Conservation (phyloP, 2,888 invertebrate genomes). For the Ephialtes manifestator region DNA sequence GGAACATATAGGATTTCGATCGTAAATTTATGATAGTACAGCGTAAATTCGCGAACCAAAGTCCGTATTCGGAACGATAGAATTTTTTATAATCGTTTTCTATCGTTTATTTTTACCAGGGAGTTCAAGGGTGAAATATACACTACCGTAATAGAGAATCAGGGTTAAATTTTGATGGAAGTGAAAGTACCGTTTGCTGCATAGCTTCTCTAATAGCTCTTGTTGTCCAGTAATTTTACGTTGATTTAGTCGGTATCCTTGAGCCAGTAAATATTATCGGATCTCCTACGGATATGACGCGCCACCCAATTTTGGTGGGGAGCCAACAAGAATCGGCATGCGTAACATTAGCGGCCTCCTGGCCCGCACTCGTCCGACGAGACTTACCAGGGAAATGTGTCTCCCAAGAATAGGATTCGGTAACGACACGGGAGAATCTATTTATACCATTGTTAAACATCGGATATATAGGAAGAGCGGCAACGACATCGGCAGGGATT, state of each 20-base stretch:
- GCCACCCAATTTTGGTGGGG: slow-evolving; percentile 65
- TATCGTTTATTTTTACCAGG: too few relatives aligned
- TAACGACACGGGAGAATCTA: slow-evolving; percentile 78
- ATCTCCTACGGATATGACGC: slow-evolving; percentile 58
- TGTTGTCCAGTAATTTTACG: neutral
- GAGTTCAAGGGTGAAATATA: too few relatives aligned
- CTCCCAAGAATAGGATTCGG: slow-evolving; percentile 80
- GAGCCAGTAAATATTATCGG: slow-evolving; percentile 55
- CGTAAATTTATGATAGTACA: too few relatives aligned
- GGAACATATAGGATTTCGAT: too few relatives aligned
- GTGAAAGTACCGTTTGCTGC: neutral
- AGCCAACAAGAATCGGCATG: slow-evolving; percentile 64
- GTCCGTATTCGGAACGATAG: too few relatives aligned
- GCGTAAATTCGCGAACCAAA: too few relatives aligned
- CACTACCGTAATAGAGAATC: neutral
- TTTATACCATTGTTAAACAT: slow-evolving; percentile 74
- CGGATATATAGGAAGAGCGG: slow-evolving; percentile 52
- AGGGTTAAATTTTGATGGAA: neutral
- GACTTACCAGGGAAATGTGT: slow-evolving; percentile 74
- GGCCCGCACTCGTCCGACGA: slow-evolving; percentile 53
- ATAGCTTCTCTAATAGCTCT: neutral
- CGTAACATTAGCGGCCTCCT: slow-evolving; percentile 66
- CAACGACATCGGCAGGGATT: slow-evolving; percentile 44
- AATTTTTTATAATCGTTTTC: too few relatives aligned
- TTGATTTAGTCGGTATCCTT: slow-evolving; percentile 51